These are phyloP conservation scores for Dissostichus mawsoni DNA, from an alignment of 2,113 vertebrate species.

Conservation along the genomic window DNA sequence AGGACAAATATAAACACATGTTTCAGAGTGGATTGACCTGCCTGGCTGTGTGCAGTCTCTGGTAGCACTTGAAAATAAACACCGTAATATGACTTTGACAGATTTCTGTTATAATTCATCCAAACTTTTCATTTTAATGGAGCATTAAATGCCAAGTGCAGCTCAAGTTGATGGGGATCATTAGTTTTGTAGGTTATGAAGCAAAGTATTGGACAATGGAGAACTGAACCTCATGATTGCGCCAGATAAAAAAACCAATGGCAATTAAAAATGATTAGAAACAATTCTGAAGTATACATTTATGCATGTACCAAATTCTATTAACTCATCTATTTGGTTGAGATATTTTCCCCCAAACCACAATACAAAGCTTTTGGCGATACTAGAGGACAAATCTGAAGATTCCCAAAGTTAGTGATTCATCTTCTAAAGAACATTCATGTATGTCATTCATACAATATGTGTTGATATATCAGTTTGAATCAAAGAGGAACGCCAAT, in stretches of 20 bases:
- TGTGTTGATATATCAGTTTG: background rate
- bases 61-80: background rate
- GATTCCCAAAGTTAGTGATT: background rate
- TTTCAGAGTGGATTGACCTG: background rate
- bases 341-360: background rate
- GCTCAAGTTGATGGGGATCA: background rate
- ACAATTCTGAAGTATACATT: too few relatives aligned
- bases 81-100: background rate
- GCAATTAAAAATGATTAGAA: too few relatives aligned
- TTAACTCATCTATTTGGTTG: background rate
- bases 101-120: constrained; percentile 2
- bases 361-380: too few relatives aligned
- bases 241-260: background rate
- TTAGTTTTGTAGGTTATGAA: background rate
- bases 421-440: background rate
- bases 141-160: background rate
- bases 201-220: background rate
- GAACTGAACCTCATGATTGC: background rate
- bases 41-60: background rate
- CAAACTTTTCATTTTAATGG: background rate
- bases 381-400: background rate
- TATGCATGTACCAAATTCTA: background rate
- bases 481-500: background rate
- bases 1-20: background rate
- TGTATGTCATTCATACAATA: background rate